Percentiles rank a stretch among this genome's conserved stretches.
Conservation (phyloP, 2,888 invertebrate genomes). For the Leptarthrus brevirostris region DNA sequence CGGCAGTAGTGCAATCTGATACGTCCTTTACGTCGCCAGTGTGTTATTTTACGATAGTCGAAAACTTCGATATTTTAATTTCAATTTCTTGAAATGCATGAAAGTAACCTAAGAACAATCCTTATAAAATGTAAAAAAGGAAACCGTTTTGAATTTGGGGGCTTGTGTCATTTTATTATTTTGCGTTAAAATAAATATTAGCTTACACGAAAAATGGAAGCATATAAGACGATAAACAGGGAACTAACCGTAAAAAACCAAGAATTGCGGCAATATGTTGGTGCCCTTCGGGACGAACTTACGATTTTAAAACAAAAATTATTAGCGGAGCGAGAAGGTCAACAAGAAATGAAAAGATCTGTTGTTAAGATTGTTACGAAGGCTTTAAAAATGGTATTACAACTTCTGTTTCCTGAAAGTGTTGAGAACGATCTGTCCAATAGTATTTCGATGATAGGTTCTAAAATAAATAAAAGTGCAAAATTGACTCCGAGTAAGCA, state of each 20-base stretch:
- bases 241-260: constrained; percentile 24
- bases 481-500: background rate
- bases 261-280: background rate
- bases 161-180: too few relatives aligned
- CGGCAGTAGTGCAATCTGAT: too few relatives aligned
- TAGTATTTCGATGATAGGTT: background rate
- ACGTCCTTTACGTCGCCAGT: too few relatives aligned
- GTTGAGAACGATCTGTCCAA: background rate
- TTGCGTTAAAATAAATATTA: too few relatives aligned
- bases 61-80: too few relatives aligned
- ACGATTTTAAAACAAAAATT: background rate
- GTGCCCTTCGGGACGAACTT: background rate
- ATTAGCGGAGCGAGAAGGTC: background rate
- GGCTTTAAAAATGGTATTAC: background rate
- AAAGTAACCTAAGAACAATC: too few relatives aligned
- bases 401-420: background rate
- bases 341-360: background rate
- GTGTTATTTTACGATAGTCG: too few relatives aligned
- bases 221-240: constrained; percentile 7
- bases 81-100: too few relatives aligned
- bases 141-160: too few relatives aligned
- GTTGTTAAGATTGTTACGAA: background rate
- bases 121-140: too few relatives aligned
- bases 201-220: constrained; percentile 10
- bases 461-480: background rate